Base-by-base conservation (phyloP, 1,140 invertebrate genomes). In the Archegozetes longisetosus region DNA sequence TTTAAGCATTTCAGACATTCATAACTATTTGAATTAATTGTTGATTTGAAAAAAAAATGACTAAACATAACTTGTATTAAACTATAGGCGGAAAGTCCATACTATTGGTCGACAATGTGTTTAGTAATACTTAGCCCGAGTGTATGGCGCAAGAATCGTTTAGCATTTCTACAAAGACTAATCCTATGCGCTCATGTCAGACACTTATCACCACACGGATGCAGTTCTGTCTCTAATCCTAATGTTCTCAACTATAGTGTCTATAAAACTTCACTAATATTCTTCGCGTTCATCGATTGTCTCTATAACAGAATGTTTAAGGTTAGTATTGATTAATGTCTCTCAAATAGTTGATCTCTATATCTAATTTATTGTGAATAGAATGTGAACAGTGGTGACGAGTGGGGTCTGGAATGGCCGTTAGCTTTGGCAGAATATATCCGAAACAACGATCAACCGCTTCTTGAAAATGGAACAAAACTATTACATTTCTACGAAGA, bases 361-460 rank as follows among this genome's bases (percentile, higher is more conserved):
- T 49, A 52, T 25, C 17, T 24, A 60, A 27, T 26, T 54, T 24
- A 40, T 56, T 23, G 27, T 27, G 49, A 17, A 25, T 48, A 60
- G 51, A 61, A 61, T 49, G 46, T 57, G 47, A 78, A 78, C 20
- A 61, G 65, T 3, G 64, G 54, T 55, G 83, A 84, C 60, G 83
- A 64, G 20, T 26, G 46, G 2, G 55, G 40, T 46, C 48, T 85
- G 57, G 83, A 86, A 63, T 97, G 92, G 92, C 81, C 88, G 3
- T 78, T 82, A 3, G 80, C 82, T 61, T 74, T 97, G 59, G 92
- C 91, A 26, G 88, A 93, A 69, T 94, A 87, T 69, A 89, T 97
- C 66, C 80, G 93, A 3, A 83, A 89, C 68, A 94, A 92, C 75
- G 94, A 97, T 75, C 87, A 90, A 71, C 75, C 79, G 13, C 77